Percentiles rank a stretch among this genome's conserved stretches.
phyloP scores from a whole-genome alignment of 2,888 invertebrate genomes.

The Microctonus brassicae region DNA sequence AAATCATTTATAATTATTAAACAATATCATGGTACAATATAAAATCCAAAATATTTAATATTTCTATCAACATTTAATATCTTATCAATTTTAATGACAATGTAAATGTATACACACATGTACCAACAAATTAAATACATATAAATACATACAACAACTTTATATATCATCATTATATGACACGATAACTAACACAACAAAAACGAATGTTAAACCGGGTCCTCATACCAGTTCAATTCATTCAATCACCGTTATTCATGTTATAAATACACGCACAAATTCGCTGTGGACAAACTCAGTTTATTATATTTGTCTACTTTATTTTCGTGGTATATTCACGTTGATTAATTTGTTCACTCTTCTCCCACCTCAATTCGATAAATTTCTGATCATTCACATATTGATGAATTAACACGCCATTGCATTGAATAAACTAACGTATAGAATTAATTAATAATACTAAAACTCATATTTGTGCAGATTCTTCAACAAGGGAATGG shows the following conservation, averaged over 20 bases:
- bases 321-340: background rate
- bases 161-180: conserved; percentile 26
- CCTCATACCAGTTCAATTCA: conserved; percentile 38
- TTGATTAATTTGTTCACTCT: background rate
- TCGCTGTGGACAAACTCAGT: background rate
- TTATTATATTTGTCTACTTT: background rate
- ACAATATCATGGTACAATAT: no score
- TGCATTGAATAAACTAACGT: conserved; percentile 1
- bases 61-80: no score
- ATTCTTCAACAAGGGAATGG: conserved; percentile 57
- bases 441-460: background rate
- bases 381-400: background rate
- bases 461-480: conserved; percentile 40
- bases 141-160: conserved; percentile 11
- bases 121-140: conserved; percentile 10
- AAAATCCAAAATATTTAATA: no score
- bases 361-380: background rate
- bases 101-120: no score
- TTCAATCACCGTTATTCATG: conserved; percentile 42
- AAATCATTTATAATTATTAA: no score
- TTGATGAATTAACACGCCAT: background rate
- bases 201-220: background rate
- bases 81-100: background rate
- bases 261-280: conserved; percentile 34
- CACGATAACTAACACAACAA: background rate